Percentiles rank a stretch among this genome's conserved stretches.
These are phyloP conservation scores for Zygaena filipendulae DNA, from an alignment of 2,888 invertebrate genomes.

Conservation along the genomic window DNA sequence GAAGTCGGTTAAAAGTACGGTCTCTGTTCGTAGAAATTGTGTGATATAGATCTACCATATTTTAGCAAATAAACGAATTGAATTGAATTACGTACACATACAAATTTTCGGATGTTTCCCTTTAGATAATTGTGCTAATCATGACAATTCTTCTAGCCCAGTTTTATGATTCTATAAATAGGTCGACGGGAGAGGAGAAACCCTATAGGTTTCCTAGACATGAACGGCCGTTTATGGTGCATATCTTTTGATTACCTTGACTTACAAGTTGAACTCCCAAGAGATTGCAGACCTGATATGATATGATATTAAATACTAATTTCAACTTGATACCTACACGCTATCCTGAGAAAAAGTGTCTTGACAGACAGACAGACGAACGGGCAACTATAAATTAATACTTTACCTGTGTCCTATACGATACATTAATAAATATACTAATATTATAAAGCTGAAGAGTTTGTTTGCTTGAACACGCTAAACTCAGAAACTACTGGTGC, in stretches of 20 bases:
- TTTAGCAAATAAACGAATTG: slow-evolving; percentile 1
- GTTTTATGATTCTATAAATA: not conserved
- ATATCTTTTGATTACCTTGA: not conserved
- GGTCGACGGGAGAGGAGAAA: not conserved
- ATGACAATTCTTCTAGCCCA: not conserved
- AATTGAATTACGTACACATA: no score
- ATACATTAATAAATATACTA: not conserved
- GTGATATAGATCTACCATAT: no score
- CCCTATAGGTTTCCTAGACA: not conserved
- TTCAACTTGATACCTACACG: not conserved
- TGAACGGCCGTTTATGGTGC: not conserved
- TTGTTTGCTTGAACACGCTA: not conserved
- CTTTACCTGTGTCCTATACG: not conserved
- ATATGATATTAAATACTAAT: not conserved
- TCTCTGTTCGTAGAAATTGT: no score
- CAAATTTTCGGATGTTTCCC: slow-evolving; percentile 8
- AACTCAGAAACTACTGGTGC: not conserved
- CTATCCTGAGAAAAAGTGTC: not conserved
- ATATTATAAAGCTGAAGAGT: not conserved
- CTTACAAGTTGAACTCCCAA: not conserved
- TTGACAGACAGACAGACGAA: not conserved
- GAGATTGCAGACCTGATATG: not conserved
- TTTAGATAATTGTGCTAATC: not conserved
- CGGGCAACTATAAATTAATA: not conserved
- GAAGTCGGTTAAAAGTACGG: no score